Base-by-base conservation (phyloP, 2,888 invertebrate genomes). In the Tanytarsus gracilentus region DNA sequence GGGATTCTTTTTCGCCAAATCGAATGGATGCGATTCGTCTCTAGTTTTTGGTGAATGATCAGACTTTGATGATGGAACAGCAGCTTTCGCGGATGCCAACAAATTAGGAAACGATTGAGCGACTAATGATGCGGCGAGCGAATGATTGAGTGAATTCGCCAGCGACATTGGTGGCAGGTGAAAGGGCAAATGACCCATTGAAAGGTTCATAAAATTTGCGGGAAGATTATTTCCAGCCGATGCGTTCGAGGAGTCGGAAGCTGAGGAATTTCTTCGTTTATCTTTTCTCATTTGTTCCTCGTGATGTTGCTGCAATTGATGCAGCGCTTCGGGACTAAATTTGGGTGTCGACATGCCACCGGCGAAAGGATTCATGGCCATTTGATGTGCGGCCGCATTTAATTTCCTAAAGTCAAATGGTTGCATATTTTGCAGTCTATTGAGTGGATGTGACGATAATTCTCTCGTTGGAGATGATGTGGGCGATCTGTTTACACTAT, bases 391-490 rank as follows among this genome's bases (percentile, higher is more conserved):
- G 9, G 69, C 69, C 11, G 71, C 67, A 61, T 81, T 79, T 39
- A 85, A 75, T 66, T 90, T 90, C 27, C 93, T 82, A 70, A 88
- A 94, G 72, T 95, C 94, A 71, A 93, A 93, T 0, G 95, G 94
- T 70, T 95, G 94, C 94, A 96, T 94, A 68, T 86, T 94, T 75
- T 94, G 93, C 51, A 95, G 78, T 67, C 90, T 84, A 72, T 88
- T 92, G 64, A 95, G 76, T 3, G 95, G 94, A 74, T 83, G 83
- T 68, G 80, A 78, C 51, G 66, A 64, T 49, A 69, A 63, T 70
- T 68, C 67, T 73, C 69, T 64, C 9, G 59, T 56, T 14, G 59
- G 50, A n/a, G 63, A 62, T 26, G 61, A 26, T n/a, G 60, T 60
- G n/a, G 51, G 49, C 49, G 61, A 62, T 25, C 52, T 63, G 50